Evolutionary conservation across 2,113 vertebrate genomes (phyloP).

Genomic region (Abramis brama): DNA sequence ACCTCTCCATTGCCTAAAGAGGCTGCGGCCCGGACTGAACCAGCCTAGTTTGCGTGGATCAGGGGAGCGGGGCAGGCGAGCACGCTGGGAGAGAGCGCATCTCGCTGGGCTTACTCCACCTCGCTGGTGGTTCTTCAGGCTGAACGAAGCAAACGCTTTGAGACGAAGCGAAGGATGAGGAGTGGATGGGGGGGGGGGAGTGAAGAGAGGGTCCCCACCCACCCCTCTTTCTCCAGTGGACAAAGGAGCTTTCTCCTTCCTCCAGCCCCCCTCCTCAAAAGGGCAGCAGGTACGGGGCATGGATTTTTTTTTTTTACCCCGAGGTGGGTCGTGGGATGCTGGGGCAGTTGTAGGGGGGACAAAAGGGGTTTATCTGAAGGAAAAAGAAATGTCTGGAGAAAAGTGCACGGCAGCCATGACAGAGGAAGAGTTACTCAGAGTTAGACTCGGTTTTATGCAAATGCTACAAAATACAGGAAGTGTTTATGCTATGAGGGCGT

Average conservation of each 20-base stretch:
- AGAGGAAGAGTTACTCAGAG: constrained; percentile 4
- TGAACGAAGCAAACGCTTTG: neutral
- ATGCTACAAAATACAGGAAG: neutral
- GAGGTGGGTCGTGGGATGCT: constrained; percentile 39
- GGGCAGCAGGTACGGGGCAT: constrained; percentile 56
- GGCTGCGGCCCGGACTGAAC: constrained; percentile 78
- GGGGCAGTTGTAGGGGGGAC: constrained; percentile 18
- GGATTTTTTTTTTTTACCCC: constrained; percentile 25
- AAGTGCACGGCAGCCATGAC: constrained; percentile 6
- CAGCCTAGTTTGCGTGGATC: constrained; percentile 73
- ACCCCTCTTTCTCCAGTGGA: constrained; percentile 32
- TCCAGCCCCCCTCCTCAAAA: constrained; percentile 40
- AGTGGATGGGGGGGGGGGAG: constrained; percentile 44
- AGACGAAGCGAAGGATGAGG: constrained; percentile 34
- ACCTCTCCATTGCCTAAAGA: constrained; percentile 87
- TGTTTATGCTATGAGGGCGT: neutral
- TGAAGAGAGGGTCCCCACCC: constrained; percentile 30
- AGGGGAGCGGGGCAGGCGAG: constrained; percentile 69
- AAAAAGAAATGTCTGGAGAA: constrained; percentile 43
- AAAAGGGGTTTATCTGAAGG: constrained; percentile 31
- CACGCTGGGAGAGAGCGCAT: neutral
- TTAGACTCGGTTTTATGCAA: constrained; percentile 10
- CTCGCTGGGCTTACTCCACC: constrained; percentile 2
- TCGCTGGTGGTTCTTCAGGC: constrained; percentile 6
- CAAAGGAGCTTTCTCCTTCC: constrained; percentile 39